phyloP scores from a whole-genome alignment of 2,888 invertebrate genomes.

The Cerceris ruficornis region DNA sequence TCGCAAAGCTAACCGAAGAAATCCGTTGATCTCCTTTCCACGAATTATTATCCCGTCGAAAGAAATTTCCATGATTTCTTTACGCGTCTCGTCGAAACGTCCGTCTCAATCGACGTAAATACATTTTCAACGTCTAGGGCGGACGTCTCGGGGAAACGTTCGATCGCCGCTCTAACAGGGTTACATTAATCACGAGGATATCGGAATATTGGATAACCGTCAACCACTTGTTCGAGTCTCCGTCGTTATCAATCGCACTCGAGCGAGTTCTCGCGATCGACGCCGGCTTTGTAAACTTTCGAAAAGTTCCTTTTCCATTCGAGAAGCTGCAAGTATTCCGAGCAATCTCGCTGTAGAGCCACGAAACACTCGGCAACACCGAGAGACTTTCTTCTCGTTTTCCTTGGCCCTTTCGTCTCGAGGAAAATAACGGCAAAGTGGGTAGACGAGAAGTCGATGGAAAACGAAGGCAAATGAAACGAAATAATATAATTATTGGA shows the following conservation, averaged over 20 bases:
- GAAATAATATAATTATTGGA: conserved; percentile 57
- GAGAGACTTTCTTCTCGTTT: conserved; percentile 20
- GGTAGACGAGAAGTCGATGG: conserved; percentile 36
- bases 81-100: not conserved
- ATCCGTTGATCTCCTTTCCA: not conserved
- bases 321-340: conserved; percentile 26
- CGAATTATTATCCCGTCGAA: not conserved
- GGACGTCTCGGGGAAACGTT: conserved; percentile 45
- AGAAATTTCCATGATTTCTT: not conserved
- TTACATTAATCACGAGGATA: conserved; percentile 49
- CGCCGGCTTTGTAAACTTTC: conserved; percentile 46
- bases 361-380: conserved; percentile 23
- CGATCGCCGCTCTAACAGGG: conserved; percentile 28
- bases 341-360: conserved; percentile 34
- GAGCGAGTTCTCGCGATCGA: conserved; percentile 39
- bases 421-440: conserved; percentile 38
- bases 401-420: not conserved
- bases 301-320: conserved; percentile 50
- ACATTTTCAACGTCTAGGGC: conserved; percentile 21
- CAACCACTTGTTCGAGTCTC: conserved; percentile 19
- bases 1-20: not conserved
- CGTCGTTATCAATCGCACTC: conserved; percentile 46
- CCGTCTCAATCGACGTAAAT: conserved; percentile 11
- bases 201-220: conserved; percentile 51
- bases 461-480: conserved; percentile 21